Base-by-base conservation (phyloP, 2,113 vertebrate genomes). In the Athene noctua region DNA sequence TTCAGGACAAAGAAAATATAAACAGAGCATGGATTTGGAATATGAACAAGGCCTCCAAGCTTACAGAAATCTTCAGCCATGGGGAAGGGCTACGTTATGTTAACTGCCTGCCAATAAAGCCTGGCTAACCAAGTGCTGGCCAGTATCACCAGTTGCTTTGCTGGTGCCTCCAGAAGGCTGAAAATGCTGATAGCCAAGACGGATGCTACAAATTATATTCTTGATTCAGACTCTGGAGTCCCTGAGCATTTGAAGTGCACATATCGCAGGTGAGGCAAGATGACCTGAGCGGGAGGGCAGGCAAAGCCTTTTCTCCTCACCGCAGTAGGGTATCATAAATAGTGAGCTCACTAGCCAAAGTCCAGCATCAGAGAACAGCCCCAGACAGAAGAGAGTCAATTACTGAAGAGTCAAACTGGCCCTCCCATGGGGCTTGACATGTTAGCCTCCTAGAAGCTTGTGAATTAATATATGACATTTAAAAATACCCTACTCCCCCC, bases 1-100 rank as follows among this genome's bases (percentile, higher is more conserved):
- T 97, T 97, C 98, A 98, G 98, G 96, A 98, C 97, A 98, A 98
- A 98, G 97, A 96, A 97, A 97, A 98, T 96, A 98, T 98, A 98
- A 98, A 98, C 97, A 98, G 94, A 98, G 79, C 88, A 94, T 92
- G 94, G 86, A 81, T 94, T 84, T 97, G 96, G 97, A 98, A 89
- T 96, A 95, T 26, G 80, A 96, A 94, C 91, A 97, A 98, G 90
- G 87, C 88, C 55, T 84, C 77, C 55, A 88, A 97, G 91, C 65
- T 94, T 80, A 86, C 82, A 87, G 83, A 94, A 82, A 77, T 74
- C 85, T 63, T 81, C 74, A 63, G 91, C 68, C 62, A 29, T 2
- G 14, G 38, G 73, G 96, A 96, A 90, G 38, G 73, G 42, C 84
- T 90, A 13, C 30, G 2, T 54, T 91, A 18, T 51, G 49, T 49